Evolutionary conservation across 2,113 vertebrate genomes (phyloP).

Genomic region (Sturnus vulgaris): DNA sequence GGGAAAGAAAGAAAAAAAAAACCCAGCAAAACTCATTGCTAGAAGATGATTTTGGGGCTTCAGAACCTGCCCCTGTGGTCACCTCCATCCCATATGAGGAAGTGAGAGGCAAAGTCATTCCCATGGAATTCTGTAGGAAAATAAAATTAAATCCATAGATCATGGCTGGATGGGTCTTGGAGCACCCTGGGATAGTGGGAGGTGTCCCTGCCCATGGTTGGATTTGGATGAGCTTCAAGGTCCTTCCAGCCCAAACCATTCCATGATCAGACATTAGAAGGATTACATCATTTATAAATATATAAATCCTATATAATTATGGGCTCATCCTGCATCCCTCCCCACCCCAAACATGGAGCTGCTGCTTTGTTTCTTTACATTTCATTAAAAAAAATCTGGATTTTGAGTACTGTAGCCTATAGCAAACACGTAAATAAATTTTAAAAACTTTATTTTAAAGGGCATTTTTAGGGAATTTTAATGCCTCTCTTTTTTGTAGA

Average conservation of each 20-base stretch:
- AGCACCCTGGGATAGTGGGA: neutral
- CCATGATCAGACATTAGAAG: neutral
- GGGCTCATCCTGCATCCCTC: neutral
- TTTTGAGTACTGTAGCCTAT: neutral
- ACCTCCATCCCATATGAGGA: accelerated
- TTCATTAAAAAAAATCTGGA: neutral
- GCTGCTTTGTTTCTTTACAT: neutral
- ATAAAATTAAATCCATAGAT: neutral
- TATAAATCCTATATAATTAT: accelerated
- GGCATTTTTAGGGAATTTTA: neutral
- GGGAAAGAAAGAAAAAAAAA: neutral
- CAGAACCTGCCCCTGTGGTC: neutral
- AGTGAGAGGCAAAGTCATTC: neutral
- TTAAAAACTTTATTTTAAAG: neutral
- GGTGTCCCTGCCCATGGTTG: neutral
- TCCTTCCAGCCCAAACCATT: neutral
- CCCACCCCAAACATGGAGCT: neutral
- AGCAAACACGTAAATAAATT: neutral
- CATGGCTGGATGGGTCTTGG: neutral
- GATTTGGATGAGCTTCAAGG: neutral
- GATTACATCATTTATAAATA: neutral
- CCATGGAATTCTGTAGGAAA: neutral
- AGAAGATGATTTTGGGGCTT: neutral
- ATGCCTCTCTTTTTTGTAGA: neutral
- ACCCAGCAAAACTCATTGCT: neutral